These are phyloP conservation scores for Magallana nippona DNA, from an alignment of 2,888 invertebrate genomes.

Conservation along the genomic window DNA sequence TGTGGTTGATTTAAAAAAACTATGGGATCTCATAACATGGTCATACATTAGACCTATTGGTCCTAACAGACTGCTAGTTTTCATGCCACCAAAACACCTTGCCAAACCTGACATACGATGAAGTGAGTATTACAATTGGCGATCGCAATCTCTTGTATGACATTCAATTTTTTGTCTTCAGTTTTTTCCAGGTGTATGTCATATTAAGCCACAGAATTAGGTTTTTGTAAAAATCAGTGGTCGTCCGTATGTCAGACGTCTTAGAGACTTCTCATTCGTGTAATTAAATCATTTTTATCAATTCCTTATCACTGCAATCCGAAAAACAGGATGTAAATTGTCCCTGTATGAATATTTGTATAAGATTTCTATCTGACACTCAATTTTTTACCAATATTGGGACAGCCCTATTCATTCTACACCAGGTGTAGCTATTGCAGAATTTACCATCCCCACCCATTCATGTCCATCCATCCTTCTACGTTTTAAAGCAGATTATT, in stretches of 20 bases:
- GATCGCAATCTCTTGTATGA: neutral
- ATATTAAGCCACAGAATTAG: neutral
- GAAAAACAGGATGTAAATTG: neutral
- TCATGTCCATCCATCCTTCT: too few species aligned
- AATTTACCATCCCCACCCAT: too few species aligned
- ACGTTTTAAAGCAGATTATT: too few species aligned
- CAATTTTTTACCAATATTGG: too few species aligned
- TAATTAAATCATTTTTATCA: neutral
- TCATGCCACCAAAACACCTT: conserved; percentile 20
- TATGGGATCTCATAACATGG: too few species aligned
- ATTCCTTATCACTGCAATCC: neutral
- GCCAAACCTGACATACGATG: neutral
- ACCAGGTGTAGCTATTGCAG: too few species aligned
- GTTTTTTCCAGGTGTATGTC: conserved; percentile 9
- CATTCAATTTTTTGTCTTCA: neutral
- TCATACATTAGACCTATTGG: neutral
- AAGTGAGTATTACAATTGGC: neutral
- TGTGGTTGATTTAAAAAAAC: neutral
- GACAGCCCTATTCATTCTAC: too few species aligned
- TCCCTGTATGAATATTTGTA: neutral
- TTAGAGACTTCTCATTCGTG: neutral
- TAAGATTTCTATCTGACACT: neutral
- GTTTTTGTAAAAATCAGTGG: neutral
- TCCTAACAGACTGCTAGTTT: neutral
- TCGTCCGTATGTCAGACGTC: conserved; percentile 12